phyloP scores from a whole-genome alignment of 2,888 invertebrate genomes.

The Pelosia muscerda region DNA sequence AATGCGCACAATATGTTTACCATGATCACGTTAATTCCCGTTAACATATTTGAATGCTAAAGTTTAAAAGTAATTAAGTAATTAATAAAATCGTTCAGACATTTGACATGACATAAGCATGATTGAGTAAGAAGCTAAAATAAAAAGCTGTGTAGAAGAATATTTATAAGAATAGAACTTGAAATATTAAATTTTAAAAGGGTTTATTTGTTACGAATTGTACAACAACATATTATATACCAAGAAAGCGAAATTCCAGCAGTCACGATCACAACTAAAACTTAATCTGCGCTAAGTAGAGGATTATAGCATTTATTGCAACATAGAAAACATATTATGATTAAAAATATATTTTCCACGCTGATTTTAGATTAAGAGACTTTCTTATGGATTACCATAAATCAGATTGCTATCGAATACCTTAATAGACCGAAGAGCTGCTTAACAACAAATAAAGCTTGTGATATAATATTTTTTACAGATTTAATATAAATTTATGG shows the following conservation, averaged over 20 bases:
- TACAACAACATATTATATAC: background rate
- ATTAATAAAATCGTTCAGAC: too few species aligned
- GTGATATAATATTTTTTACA: constrained; percentile 4
- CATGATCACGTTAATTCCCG: too few species aligned
- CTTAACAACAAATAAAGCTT: constrained; percentile 1
- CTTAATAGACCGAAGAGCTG: constrained; percentile 3
- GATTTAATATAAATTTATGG: too few species aligned
- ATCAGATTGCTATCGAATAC: constrained; percentile 11
- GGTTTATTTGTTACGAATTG: background rate
- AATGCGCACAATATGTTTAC: too few species aligned
- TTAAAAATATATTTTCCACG: constrained; percentile 45
- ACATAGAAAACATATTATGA: constrained; percentile 27
- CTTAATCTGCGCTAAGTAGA: constrained; percentile 23
- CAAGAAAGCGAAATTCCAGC: background rate
- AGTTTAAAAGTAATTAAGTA: too few species aligned
- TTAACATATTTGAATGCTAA: too few species aligned
- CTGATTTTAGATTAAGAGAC: constrained; percentile 41
- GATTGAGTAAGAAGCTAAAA: too few species aligned
- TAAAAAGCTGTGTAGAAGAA: too few species aligned
- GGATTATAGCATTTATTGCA: constrained; percentile 37
- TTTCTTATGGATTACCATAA: constrained; percentile 28
- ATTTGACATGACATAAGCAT: too few species aligned
- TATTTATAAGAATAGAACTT: too few species aligned
- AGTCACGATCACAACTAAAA: background rate
- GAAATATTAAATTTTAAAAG: too few species aligned